Evolutionary conservation across 2,113 vertebrate species (phyloP), one percentile per base, ranked within the genome.

Genomic region (Vimba vimba): DNA sequence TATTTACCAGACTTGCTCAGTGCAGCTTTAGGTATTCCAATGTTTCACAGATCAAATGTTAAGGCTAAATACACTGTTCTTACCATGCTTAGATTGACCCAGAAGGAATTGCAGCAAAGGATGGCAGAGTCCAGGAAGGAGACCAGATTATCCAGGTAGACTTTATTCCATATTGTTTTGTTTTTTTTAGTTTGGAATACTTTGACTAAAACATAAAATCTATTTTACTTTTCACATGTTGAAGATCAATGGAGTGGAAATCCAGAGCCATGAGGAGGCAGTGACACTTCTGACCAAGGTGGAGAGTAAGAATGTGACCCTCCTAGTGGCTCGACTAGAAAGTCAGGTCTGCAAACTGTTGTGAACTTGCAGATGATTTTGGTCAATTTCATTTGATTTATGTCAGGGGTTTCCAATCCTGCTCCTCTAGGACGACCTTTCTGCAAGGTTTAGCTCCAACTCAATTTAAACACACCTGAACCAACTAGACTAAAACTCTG

Each of bases 211-310:
- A n/a, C 0, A 78, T 59, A 52, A 27, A 0, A 17, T 69, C 12
- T 0, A 27, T 87, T 13, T 86, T 74, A 33, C 33, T 66, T 88
- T n/a, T 55, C n/a, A 62, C 13, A 84, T 43, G 33, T 87, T 0
- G 81, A 59, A 99, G 97, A 99, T 99, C 88, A 99, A 99, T 50
- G 97, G 97, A 33, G 93, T 98, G n/a, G 97, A 98, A 86, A 96
- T 99, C 62, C 97, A 97, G 91, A 97, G 98, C 88, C 91, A 96
- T 3, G 97, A 99, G 87, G 97, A 97, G 87, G 97, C 97, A 0
- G 96, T 99, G 47, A 95, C 95, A 0, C 94, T 99, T 79, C 94
- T 99, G 85, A 97, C 94, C 92, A 97, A 96, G 6, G 97, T 97
- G 91, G 96, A 97, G 82, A 97, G 96, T 91, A 97, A 96, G 92